A percentile compares a stretch with the other conserved stretches of the same genome.
phyloP scores from a whole-genome alignment of 2,113 vertebrate species.

The Pluvialis apricaria region DNA sequence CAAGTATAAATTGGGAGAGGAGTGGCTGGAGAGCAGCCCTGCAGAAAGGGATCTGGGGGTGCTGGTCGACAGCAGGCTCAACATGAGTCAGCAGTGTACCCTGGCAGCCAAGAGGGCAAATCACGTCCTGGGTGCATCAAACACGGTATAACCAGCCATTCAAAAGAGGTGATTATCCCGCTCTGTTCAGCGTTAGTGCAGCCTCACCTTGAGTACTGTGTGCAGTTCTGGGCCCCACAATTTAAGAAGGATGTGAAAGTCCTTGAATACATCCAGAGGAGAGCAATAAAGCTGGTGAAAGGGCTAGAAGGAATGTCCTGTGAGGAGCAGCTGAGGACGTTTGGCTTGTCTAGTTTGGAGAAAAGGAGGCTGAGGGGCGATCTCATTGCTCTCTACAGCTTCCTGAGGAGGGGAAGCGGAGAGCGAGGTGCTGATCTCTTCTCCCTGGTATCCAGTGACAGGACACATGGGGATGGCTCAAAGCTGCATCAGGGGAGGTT shows the following conservation, averaged over 20 bases:
- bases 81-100: fast-evolving
- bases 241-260: not conserved
- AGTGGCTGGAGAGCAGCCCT: not conserved
- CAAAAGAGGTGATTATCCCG: fast-evolving
- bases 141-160: fast-evolving
- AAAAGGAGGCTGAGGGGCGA: not conserved
- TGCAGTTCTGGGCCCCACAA: not conserved
- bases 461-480: not conserved
- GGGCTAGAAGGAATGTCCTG: not conserved
- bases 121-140: not conserved
- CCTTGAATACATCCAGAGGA: not conserved
- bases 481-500: not conserved
- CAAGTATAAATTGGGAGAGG: not conserved
- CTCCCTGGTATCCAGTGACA: not conserved
- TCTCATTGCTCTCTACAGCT: not conserved
- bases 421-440: not conserved
- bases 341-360: not conserved
- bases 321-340: not conserved
- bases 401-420: too few relatives aligned
- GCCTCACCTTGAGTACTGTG: not conserved
- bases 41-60: not conserved
- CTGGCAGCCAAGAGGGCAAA: not conserved
- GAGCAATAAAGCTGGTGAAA: not conserved
- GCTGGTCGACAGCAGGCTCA: not conserved
- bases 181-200: fast-evolving